Conservation (phyloP, 2,113 vertebrate species). For the Mesembrinibis cayennensis region DNA sequence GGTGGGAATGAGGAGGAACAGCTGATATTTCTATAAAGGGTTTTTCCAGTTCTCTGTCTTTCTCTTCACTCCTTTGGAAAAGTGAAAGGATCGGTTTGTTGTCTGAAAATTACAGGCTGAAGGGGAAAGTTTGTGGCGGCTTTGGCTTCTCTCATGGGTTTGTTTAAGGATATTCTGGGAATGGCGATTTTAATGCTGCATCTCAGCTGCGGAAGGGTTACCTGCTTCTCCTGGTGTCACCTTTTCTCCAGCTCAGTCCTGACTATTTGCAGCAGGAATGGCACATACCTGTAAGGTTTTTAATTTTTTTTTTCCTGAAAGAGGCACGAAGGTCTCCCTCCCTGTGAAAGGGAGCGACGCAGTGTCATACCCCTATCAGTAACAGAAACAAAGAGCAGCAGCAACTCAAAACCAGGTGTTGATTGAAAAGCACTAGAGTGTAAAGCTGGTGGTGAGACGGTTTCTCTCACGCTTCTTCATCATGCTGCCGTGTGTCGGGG, state of each 20-base stretch:
- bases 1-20: slow-evolving; percentile 65
- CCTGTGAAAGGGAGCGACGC: background rate
- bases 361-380: background rate
- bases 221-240: background rate
- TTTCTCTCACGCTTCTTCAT: background rate
- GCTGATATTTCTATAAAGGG: slow-evolving; percentile 63
- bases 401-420: background rate
- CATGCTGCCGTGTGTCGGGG: rapidly evolving
- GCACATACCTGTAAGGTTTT: background rate
- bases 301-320: background rate
- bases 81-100: slow-evolving; percentile 47
- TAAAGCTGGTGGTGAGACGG: background rate
- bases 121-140: slow-evolving; percentile 41
- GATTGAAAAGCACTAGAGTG: background rate
- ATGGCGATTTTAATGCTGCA: background rate
- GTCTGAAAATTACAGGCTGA: slow-evolving; percentile 61
- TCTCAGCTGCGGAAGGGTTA: background rate
- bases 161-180: slow-evolving; percentile 34
- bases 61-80: slow-evolving; percentile 21
- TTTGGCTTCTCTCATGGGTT: slow-evolving; percentile 34
- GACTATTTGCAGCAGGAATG: background rate
- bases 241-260: background rate
- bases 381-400: background rate
- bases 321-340: background rate
- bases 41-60: slow-evolving; percentile 62